These are phyloP conservation scores for Poecile montanus DNA, from an alignment of 2,797 vertebrate species.

Conservation along the genomic window DNA sequence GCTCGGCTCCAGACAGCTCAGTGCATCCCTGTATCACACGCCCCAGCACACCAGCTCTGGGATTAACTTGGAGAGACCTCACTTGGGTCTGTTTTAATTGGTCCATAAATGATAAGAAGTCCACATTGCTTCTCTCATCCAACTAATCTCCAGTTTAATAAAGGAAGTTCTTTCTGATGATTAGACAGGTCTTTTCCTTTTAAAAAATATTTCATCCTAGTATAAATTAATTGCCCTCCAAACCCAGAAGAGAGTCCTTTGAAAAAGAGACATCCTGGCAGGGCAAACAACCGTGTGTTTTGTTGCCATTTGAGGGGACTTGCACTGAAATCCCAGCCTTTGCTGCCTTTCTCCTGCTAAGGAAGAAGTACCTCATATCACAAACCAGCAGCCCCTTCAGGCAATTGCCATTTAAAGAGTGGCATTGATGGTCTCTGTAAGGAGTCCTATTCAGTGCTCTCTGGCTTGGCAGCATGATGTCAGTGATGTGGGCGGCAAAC, in stretches of 20 bases:
- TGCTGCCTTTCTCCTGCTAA: constrained; percentile 34
- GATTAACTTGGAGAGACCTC: constrained; percentile 12
- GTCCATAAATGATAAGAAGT: constrained; percentile 19
- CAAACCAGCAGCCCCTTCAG: constrained; percentile 63
- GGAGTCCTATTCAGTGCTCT: constrained; percentile 63
- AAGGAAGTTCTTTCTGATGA: constrained; percentile 2
- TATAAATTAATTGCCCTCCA: constrained; percentile 37
- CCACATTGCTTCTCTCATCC: not conserved
- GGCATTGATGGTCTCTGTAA: constrained; percentile 67
- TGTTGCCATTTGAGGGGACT: constrained; percentile 3
- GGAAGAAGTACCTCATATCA: constrained; percentile 69
- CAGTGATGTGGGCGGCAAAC: constrained; percentile 68
- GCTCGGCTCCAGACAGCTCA: not conserved
- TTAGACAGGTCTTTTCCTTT: not conserved
- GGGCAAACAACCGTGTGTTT: not conserved
- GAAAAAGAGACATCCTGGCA: constrained; percentile 34
- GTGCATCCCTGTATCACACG: not conserved
- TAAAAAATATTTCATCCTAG: not conserved
- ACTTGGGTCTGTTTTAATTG: constrained; percentile 38
- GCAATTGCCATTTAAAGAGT: constrained; percentile 71
- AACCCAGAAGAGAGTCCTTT: not conserved
- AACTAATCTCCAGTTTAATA: constrained; percentile 1
- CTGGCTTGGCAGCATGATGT: constrained; percentile 69
- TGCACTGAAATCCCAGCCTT: not conserved
- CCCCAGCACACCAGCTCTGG: not conserved